Base-by-base conservation (phyloP, 2,888 invertebrate genomes). In the Orchesella flavescens region DNA sequence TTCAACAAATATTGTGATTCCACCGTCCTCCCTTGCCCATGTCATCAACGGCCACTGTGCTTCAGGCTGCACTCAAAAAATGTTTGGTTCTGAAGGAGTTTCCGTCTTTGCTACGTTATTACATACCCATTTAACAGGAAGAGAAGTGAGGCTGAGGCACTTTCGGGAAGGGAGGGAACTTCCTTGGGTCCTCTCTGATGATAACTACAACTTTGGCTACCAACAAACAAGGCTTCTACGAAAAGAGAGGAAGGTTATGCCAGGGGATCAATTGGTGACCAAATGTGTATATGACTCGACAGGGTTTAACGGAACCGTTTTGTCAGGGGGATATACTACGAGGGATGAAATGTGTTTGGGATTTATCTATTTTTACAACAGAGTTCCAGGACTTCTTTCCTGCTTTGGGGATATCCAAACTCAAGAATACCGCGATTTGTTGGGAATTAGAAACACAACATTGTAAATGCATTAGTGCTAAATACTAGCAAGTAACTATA, bases 191-290 rank as follows among this genome's bases (percentile, higher is more conserved):
- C 10, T 21, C 0, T 2, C 15, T 9, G 84, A 84, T 23, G 75
- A 84, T 19, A 84, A 84, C 24, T 84, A 80, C 34, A 17, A 63
- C 24, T 84, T 84, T 23, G 68, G 75, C 46, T 80, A 43, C 21
- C 84, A 84, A 21, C 75, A 84, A 19, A 61, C 55, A 24, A 15
- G 80, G 12, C n/a, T 44, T 12, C 43, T 84, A 15, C 17, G 23
- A 34, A 3, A 80, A 34, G 84, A 84, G 19, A 21, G 34, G 17
- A 53, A 55, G 21, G 43, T 76, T n/a, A 44, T 65, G 3, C 79
- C 75, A 9, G 84, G 84, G 10, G 84, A 84, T 66, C 74, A 61
- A 7, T 0, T 83, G 0, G 4, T 68, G 1, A 17, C 23, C 10
- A 44, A 23, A 4, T 69, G 69, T 44, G 1, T 5, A 4, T 69